These are phyloP conservation scores for Chinchilla lanigera DNA, from an alignment of 2,113 vertebrate genomes.

Conservation along the genomic window DNA sequence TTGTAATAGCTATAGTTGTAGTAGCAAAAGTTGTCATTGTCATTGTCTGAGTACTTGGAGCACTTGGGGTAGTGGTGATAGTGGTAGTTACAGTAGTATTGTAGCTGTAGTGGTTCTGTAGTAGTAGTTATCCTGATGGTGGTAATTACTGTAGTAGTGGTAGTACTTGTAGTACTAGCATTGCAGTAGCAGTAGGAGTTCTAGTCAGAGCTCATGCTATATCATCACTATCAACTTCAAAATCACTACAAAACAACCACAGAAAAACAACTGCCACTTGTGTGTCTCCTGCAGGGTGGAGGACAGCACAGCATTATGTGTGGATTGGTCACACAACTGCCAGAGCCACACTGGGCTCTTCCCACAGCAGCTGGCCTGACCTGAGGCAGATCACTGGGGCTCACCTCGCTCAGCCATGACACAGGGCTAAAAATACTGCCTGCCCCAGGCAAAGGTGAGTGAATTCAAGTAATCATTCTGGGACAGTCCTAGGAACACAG, in stretches of 20 bases:
- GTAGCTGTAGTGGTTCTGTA: background rate
- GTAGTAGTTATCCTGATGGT: background rate
- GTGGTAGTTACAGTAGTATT: accelerated
- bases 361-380: background rate
- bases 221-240: background rate
- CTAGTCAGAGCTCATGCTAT: background rate
- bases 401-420: background rate
- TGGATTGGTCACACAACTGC: background rate
- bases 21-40: no score
- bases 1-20: accelerated
- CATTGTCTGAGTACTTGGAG: background rate
- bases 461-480: background rate
- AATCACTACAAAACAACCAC: background rate
- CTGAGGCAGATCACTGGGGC: accelerated
- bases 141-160: accelerated
- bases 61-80: background rate
- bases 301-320: accelerated
- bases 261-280: background rate
- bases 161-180: background rate
- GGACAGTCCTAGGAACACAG: background rate
- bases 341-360: background rate
- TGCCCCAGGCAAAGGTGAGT: background rate
- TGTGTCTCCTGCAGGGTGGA: no score
- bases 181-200: accelerated
- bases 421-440: background rate